A percentile compares a stretch with the other conserved stretches of the same genome.
Conservation (phyloP, 2,797 vertebrate species). For the Ctenopoma multispine region DNA sequence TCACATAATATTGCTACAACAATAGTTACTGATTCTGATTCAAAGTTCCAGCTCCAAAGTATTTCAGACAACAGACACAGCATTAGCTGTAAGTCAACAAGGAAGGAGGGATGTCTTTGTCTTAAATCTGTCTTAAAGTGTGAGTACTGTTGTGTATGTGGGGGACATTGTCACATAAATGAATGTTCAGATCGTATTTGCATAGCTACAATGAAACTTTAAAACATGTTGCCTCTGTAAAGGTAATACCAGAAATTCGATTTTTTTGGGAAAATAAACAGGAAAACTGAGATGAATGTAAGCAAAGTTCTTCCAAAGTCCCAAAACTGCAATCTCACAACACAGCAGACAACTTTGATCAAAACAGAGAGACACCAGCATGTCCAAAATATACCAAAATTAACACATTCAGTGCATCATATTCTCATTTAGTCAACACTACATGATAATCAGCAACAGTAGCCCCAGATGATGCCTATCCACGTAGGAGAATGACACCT, state of each 20-base stretch:
- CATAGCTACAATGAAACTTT: conserved; percentile 17
- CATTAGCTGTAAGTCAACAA: conserved; percentile 42
- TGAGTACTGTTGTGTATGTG: conserved; percentile 28
- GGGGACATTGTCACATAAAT: conserved; percentile 17
- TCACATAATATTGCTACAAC: conserved; percentile 37
- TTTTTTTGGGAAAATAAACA: conserved; percentile 8
- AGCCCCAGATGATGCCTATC: conserved; percentile 8
- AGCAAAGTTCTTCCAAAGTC: conserved; percentile 20
- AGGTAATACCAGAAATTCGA: conserved; percentile 4
- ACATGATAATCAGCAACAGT: conserved; percentile 47
- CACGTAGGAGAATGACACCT: conserved; percentile 4
- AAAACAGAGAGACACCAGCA: conserved; percentile 34
- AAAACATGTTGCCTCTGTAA: conserved; percentile 10
- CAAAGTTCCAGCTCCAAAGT: conserved; percentile 35
- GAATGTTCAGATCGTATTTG: conserved; percentile 1
- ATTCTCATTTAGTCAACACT: conserved; percentile 28
- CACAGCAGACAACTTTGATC: conserved; percentile 15
- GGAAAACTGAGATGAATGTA: conserved; percentile 19
- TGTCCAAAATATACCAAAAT: conserved; percentile 28
- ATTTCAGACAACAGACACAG: conserved; percentile 28
- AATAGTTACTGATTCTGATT: conserved; percentile 47
- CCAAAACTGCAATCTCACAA: conserved; percentile 23
- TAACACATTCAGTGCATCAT: neutral
- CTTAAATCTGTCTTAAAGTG: conserved; percentile 39
- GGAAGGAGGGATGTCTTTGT: conserved; percentile 31